Evolutionary conservation across 2,113 vertebrate species (phyloP).

Genomic region (Promerops cafer): DNA sequence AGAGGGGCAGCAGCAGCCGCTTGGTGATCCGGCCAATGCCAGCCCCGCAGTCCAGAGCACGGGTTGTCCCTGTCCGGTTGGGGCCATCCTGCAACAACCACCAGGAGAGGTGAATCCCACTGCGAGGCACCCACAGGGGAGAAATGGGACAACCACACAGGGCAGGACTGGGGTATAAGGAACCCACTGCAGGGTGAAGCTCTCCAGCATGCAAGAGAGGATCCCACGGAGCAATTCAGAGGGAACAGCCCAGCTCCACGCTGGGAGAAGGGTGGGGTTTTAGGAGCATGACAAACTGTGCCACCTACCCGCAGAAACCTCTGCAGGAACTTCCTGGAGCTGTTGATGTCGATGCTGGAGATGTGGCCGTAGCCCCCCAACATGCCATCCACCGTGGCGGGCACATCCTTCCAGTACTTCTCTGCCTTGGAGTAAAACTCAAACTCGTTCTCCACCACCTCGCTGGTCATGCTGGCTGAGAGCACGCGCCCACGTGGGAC

Average conservation of each 20-base stretch:
- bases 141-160: accelerated
- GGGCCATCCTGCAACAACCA: slow-evolving; percentile 77
- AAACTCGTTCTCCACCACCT: slow-evolving; percentile 76
- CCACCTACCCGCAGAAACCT: slow-evolving; percentile 86
- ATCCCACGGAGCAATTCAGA: not conserved
- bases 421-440: slow-evolving; percentile 91
- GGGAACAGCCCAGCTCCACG: not conserved
- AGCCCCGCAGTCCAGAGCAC: slow-evolving; percentile 91
- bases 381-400: slow-evolving; percentile 93
- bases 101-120: not conserved
- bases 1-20: slow-evolving; percentile 88
- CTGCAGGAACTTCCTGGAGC: slow-evolving; percentile 90
- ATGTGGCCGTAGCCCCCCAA: slow-evolving; percentile 94
- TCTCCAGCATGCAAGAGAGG: not conserved
- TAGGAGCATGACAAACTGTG: not conserved
- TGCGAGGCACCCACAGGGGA: not conserved
- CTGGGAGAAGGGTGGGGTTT: not conserved
- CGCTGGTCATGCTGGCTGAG: slow-evolving; percentile 74
- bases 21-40: slow-evolving; percentile 96
- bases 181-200: not conserved
- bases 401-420: slow-evolving; percentile 90
- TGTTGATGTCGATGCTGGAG: slow-evolving; percentile 90
- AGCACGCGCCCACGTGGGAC: accelerated
- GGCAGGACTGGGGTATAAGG: not conserved
- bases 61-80: slow-evolving; percentile 75